phyloP scores from a whole-genome alignment of 2,797 vertebrate genomes.

The Orientallactaga sibirica region DNA sequence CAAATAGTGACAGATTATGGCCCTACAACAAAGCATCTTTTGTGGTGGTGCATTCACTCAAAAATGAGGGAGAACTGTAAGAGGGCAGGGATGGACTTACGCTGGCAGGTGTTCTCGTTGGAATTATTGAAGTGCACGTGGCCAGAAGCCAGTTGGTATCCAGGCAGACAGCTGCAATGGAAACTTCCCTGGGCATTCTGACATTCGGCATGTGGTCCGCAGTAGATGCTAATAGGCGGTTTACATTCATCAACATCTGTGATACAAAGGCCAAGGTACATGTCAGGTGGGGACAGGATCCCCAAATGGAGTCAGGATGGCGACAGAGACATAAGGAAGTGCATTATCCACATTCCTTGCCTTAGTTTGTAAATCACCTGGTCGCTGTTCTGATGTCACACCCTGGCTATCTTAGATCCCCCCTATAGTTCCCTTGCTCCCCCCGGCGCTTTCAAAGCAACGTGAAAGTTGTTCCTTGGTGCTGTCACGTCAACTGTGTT shows the following conservation, averaged over 20 bases:
- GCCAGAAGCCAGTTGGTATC: slow-evolving; percentile 43
- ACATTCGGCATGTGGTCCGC: slow-evolving; percentile 56
- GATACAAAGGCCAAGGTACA: background rate
- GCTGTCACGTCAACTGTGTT: too few relatives aligned
- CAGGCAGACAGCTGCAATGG: slow-evolving; percentile 29
- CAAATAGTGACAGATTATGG: background rate
- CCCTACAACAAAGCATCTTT: background rate
- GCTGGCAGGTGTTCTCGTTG: slow-evolving; percentile 64
- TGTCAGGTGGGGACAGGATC: too few relatives aligned
- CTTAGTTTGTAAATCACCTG: too few relatives aligned
- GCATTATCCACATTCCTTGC: too few relatives aligned
- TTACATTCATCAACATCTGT: slow-evolving; percentile 69
- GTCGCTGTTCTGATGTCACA: too few relatives aligned
- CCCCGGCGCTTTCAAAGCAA: too few relatives aligned
- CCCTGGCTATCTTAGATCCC: too few relatives aligned
- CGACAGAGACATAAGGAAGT: too few relatives aligned
- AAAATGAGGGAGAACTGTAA: background rate
- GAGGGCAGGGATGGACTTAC: slow-evolving; percentile 53
- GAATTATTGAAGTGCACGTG: background rate
- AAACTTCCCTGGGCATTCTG: slow-evolving; percentile 17
- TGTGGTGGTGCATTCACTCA: background rate
- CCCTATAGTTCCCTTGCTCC: too few relatives aligned
- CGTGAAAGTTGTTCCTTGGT: too few relatives aligned
- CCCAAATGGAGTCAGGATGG: too few relatives aligned
- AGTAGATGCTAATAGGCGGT: background rate